These are phyloP conservation scores for Lamellibrachia satsuma DNA, from an alignment of 2,888 invertebrate genomes.

Conservation along the genomic window DNA sequence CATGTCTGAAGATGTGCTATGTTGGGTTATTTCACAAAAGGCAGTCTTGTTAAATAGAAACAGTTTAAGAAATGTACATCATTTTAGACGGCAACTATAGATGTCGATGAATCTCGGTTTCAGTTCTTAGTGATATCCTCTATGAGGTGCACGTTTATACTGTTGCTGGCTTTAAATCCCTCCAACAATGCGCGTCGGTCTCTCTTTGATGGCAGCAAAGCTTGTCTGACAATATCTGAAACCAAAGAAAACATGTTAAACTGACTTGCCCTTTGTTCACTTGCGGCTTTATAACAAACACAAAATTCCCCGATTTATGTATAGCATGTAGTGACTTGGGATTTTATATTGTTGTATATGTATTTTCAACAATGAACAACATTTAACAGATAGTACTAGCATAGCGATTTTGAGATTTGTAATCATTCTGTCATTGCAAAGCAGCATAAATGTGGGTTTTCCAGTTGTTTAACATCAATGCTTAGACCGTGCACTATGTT, in stretches of 20 bases:
- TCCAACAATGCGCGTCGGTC: neutral
- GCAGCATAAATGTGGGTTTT: neutral
- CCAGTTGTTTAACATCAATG: neutral
- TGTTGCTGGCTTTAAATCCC: slow-evolving; percentile 9
- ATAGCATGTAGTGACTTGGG: too few species aligned
- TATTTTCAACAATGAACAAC: neutral
- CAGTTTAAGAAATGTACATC: neutral
- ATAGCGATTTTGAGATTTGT: neutral
- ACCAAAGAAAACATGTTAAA: neutral
- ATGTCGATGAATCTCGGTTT: neutral
- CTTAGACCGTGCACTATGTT: neutral
- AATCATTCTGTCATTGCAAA: neutral
- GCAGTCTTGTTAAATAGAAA: slow-evolving; percentile 1
- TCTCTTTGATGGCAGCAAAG: neutral
- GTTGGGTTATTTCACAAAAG: neutral
- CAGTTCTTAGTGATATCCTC: slow-evolving; percentile 17
- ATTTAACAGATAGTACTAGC: neutral
- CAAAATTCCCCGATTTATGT: neutral
- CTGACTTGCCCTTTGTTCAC: neutral
- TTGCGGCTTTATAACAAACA: neutral
- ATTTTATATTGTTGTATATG: neutral
- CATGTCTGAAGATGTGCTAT: neutral
- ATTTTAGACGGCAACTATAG: neutral
- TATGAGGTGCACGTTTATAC: neutral
- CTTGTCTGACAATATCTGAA: neutral